Base-by-base conservation (phyloP, 2,113 vertebrate species). In the Rhadina sibilatrix region DNA sequence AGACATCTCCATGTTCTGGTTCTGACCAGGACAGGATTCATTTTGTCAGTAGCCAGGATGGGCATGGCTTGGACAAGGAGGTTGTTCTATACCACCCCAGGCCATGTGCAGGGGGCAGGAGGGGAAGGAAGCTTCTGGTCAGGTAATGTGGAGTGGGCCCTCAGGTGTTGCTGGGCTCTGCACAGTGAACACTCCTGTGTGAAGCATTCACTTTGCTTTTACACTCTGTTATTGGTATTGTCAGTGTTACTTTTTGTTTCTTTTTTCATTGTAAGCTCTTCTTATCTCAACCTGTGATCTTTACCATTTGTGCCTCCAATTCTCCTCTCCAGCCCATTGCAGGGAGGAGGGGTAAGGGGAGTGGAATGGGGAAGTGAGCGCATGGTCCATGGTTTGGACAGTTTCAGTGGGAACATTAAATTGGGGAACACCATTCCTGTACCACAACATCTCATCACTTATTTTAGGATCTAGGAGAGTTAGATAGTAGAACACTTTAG, bases 331-430 rank as follows among this genome's bases (percentile, higher is more conserved):
- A 83, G 63, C 61, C 20, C 10, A 2, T 46, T 14, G 24, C 47
- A 61, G 54, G 28, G 44, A 68, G n/a, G 13, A 38, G 16, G 28
- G 9, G 46, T 5, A 50, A 27, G 27, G 27, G 23, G 38, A 82
- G 24, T 27, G 63, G 33, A 52, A 44, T 10, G 23, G 16, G 28
- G 9, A 23, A 66, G 13, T 40, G 40, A 60, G 16, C 0, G 0
- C 21, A n/a, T 17, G 33, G 30, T 30, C 31, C n/a, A 3, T 12
- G 24, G 6, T 40, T 47, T 61, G 17, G 46, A 35, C n/a, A 10
- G 38, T 46, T 68, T 47, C 70, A 31, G 21, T 40, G 14, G 25
- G 47, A 69, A 23, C 8, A 31, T 25, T 54, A 27, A 47, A 23
- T 4, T 35, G 16, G 15, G 23, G 13, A 69, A 31, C 6, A 12